Conservation (phyloP, 92 coral and sea anemone species). For the Plumapathes pennacea region DNA sequence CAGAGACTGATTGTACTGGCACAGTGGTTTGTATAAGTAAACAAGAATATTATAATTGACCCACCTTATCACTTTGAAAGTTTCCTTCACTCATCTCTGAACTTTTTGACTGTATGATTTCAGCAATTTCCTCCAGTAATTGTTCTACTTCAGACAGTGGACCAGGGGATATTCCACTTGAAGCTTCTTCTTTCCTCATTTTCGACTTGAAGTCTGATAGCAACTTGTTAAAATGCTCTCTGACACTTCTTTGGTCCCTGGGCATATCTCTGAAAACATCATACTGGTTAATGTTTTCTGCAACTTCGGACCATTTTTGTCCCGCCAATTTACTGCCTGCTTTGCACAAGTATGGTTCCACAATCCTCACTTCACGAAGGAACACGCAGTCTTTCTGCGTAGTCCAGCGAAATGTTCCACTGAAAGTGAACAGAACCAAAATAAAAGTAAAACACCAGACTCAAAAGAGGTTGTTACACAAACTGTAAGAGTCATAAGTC, state of each 20-base stretch:
- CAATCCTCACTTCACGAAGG: slow-evolving; percentile 34
- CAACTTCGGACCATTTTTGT: slow-evolving; percentile 56
- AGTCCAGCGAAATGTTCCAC: slow-evolving; percentile 64
- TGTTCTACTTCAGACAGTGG: slow-evolving; percentile 57
- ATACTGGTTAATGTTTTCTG: slow-evolving; percentile 45
- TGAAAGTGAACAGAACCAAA: slow-evolving; percentile 20
- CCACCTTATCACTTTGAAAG: no score
- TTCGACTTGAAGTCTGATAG: slow-evolving; percentile 57
- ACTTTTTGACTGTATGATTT: slow-evolving; percentile 60
- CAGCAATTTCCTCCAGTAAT: slow-evolving; percentile 58
- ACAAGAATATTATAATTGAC: no score
- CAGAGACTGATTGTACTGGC: no score
- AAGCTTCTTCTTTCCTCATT: slow-evolving; percentile 37
- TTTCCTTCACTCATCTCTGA: no score
- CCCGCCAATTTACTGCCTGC: slow-evolving; percentile 66
- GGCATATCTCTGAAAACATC: slow-evolving; percentile 43
- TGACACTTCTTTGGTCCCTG: slow-evolving; percentile 58
- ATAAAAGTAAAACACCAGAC: background rate
- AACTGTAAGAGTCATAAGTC: no score
- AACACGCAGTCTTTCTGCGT: slow-evolving; percentile 40
- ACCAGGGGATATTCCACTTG: slow-evolving; percentile 61
- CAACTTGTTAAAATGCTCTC: slow-evolving; percentile 67
- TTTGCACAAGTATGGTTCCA: slow-evolving; percentile 62
- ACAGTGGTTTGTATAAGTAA: no score
- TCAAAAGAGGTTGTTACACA: no score